A percentile compares a stretch with the other conserved stretches of the same genome.
Evolutionary conservation across 2,888 invertebrate genomes (phyloP).

Genomic region (Heliconius erato): DNA sequence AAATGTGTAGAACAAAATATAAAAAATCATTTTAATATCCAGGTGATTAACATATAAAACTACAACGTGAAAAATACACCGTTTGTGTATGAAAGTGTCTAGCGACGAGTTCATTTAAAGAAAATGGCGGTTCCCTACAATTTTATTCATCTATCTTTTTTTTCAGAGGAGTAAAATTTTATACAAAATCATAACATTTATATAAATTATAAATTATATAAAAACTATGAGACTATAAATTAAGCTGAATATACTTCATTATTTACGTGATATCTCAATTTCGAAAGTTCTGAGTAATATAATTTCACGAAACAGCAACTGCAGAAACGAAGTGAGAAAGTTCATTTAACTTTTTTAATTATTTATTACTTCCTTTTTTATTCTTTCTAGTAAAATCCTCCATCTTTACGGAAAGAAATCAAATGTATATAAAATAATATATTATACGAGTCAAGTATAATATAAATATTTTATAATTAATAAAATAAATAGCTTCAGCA

Average conservation of each 20-base stretch:
- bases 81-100: too few species aligned
- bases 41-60: too few species aligned
- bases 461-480: too few species aligned
- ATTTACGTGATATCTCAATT: conserved; percentile 18
- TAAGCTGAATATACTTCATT: background rate
- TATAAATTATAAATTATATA: too few species aligned
- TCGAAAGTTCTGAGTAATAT: conserved; percentile 21
- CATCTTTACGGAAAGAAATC: background rate
- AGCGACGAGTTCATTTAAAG: background rate
- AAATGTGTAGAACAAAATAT: too few species aligned
- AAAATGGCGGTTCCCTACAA: background rate
- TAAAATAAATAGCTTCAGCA: too few species aligned
- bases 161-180: too few species aligned
- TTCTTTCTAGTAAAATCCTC: background rate
- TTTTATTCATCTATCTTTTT: background rate
- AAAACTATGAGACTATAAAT: background rate
- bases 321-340: conserved; percentile 34
- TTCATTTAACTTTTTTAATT: conserved; percentile 33
- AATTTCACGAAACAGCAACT: conserved; percentile 31
- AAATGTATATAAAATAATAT: too few species aligned
- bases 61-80: too few species aligned
- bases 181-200: too few species aligned
- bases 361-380: conserved; percentile 19
- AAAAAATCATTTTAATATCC: too few species aligned
- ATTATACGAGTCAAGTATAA: too few species aligned